Conservation (phyloP, 2,113 vertebrate genomes). For the Camelus bactrianus region DNA sequence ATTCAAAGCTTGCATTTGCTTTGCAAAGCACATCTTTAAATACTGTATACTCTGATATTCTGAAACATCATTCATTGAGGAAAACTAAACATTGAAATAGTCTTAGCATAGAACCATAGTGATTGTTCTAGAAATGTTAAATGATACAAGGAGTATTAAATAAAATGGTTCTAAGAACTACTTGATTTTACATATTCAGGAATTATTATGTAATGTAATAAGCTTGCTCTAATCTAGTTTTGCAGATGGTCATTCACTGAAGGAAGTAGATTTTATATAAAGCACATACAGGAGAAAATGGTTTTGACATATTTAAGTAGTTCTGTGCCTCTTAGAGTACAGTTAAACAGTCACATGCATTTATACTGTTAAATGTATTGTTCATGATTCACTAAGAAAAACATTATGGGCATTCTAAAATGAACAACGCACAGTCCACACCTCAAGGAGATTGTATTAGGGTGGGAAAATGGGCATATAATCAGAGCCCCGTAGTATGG, state of each 20-base stretch:
- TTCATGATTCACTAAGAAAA: background rate
- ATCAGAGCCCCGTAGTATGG: background rate
- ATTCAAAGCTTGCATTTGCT: conserved; percentile 79
- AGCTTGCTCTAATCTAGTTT: conserved; percentile 37
- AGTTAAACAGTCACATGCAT: background rate
- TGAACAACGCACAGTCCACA: background rate
- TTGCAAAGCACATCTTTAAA: conserved; percentile 71
- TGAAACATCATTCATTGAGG: conserved; percentile 52
- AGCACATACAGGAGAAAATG: background rate
- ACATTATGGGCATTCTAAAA: background rate
- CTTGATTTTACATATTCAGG: conserved; percentile 45
- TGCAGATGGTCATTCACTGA: background rate
- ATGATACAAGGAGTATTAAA: background rate
- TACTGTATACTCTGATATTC: conserved; percentile 45
- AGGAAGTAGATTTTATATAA: background rate
- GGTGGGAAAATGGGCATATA: background rate
- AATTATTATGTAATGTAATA: conserved; percentile 37
- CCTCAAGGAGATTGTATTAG: background rate
- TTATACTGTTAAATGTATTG: background rate
- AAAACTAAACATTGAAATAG: conserved; percentile 65
- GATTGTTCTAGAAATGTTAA: conserved; percentile 48
- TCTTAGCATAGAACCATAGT: background rate
- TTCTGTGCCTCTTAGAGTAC: background rate
- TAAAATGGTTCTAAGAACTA: conserved; percentile 2
- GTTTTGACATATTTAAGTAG: background rate